phyloP scores from a whole-genome alignment of 2,797 vertebrate genomes.

The Phalloptychus januarius region DNA sequence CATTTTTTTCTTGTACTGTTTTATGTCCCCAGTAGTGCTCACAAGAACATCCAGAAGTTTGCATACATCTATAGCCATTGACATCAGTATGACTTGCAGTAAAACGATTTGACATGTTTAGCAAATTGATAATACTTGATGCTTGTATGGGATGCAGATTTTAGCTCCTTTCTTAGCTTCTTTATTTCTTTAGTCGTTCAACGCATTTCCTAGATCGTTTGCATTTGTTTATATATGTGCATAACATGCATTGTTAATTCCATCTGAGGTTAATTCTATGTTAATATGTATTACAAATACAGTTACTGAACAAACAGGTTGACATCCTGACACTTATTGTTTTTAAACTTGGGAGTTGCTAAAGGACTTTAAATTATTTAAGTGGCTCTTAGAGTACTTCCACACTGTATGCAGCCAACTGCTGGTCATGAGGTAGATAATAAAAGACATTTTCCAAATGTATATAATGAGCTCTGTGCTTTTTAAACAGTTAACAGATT shows the following conservation, averaged over 20 bases:
- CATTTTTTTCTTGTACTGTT: not conserved
- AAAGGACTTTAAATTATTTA: constrained; percentile 7
- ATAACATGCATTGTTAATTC: not conserved
- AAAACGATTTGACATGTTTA: not conserved
- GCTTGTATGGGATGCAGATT: not conserved
- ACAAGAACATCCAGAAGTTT: not conserved
- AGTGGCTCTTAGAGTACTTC: constrained; percentile 23
- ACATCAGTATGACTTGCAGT: not conserved
- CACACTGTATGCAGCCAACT: not conserved
- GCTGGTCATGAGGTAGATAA: constrained; percentile 27
- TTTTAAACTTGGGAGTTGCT: not conserved
- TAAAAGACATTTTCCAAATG: constrained; percentile 18
- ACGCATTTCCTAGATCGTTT: not conserved
- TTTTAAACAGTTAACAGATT: constrained; percentile 60
- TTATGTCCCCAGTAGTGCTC: not conserved
- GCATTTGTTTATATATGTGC: not conserved
- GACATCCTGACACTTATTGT: not conserved
- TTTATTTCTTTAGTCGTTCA: not conserved
- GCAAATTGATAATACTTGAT: not conserved
- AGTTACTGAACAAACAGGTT: not conserved
- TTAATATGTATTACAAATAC: not conserved
- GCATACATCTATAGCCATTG: not conserved
- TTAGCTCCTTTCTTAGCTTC: not conserved
- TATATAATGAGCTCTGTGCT: constrained; percentile 53
- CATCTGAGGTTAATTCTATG: not conserved